These are phyloP conservation scores for Drosophila equinoxialis DNA, from an alignment of 1,140 invertebrate species.

Conservation along the genomic window DNA sequence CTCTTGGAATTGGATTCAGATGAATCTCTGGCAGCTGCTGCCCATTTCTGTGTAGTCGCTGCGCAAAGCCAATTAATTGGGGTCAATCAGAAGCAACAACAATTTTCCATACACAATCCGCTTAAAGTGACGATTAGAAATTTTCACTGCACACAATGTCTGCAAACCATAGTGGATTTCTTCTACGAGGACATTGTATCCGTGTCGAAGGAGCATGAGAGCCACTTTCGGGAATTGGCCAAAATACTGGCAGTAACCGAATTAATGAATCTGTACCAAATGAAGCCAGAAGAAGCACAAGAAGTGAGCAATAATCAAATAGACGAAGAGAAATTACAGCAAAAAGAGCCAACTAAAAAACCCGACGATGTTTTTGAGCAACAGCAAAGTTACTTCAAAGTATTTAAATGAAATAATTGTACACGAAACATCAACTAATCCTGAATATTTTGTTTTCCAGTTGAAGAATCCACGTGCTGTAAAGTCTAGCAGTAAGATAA, in stretches of 20 bases:
- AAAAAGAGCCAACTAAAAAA: constrained; percentile 29
- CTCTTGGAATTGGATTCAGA: constrained; percentile 68
- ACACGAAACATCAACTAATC: background rate
- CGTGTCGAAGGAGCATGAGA: constrained; percentile 72
- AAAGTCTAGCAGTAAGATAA: constrained; percentile 77
- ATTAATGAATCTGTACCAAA: constrained; percentile 67
- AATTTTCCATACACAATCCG: constrained; percentile 80
- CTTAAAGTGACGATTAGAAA: constrained; percentile 73
- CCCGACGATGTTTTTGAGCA: constrained; percentile 68
- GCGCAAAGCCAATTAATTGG: constrained; percentile 74
- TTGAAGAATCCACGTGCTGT: constrained; percentile 65
- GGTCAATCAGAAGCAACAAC: constrained; percentile 71
- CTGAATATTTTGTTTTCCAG: constrained; percentile 18
- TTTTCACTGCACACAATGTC: constrained; percentile 66
- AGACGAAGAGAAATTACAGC: background rate
- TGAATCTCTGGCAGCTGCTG: constrained; percentile 35
- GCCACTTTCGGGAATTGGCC: constrained; percentile 69
- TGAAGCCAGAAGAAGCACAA: constrained; percentile 45
- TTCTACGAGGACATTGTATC: constrained; percentile 79
- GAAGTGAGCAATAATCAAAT: constrained; percentile 24
- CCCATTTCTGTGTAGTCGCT: constrained; percentile 75
- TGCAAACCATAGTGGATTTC: constrained; percentile 77
- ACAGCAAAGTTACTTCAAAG: constrained; percentile 75
- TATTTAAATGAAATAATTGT: background rate
- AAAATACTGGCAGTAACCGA: constrained; percentile 73